A percentile compares a stretch with the other conserved stretches of the same genome.
Evolutionary conservation across 1,140 invertebrate species (phyloP).

Genomic region (Tetragonula clypearis): DNA sequence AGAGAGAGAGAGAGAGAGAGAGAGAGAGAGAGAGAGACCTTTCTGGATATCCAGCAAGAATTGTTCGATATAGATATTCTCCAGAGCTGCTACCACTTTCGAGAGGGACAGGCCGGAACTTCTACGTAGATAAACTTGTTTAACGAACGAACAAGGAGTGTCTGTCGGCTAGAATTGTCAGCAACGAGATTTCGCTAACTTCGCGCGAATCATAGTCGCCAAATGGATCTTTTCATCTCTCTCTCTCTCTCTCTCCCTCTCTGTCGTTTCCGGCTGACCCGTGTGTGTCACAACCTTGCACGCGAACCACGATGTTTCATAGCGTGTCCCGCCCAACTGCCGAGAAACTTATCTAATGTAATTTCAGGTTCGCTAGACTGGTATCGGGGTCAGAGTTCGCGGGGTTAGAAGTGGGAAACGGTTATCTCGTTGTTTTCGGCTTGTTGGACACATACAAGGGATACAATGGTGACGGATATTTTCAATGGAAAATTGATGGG

Average conservation of each 20-base stretch:
- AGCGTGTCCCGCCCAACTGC: constrained; percentile 8
- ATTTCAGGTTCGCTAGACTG: constrained; percentile 29
- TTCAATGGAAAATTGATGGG: background rate
- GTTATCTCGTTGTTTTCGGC: constrained; percentile 40
- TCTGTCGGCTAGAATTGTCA: constrained; percentile 46
- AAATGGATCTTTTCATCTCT: constrained; percentile 55
- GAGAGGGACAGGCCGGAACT: background rate
- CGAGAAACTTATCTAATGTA: constrained; percentile 53
- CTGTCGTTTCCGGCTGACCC: too few relatives aligned
- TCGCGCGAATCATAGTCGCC: constrained; percentile 37
- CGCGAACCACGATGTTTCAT: background rate
- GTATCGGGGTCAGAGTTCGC: constrained; percentile 13
- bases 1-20: too few relatives aligned
- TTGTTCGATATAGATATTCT: background rate
- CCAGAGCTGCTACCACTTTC: background rate
- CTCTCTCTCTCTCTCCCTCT: background rate
- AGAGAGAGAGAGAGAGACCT: too few relatives aligned
- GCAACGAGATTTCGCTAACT: constrained; percentile 59
- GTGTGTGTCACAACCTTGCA: background rate
- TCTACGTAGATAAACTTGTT: constrained; percentile 51
- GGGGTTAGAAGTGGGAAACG: background rate
- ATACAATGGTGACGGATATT: background rate
- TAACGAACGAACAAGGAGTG: constrained; percentile 61
- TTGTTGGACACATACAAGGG: background rate
- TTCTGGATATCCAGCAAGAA: background rate